phyloP scores from a whole-genome alignment of 1,140 invertebrate genomes.

The Pseudachorutes palmiensis region DNA sequence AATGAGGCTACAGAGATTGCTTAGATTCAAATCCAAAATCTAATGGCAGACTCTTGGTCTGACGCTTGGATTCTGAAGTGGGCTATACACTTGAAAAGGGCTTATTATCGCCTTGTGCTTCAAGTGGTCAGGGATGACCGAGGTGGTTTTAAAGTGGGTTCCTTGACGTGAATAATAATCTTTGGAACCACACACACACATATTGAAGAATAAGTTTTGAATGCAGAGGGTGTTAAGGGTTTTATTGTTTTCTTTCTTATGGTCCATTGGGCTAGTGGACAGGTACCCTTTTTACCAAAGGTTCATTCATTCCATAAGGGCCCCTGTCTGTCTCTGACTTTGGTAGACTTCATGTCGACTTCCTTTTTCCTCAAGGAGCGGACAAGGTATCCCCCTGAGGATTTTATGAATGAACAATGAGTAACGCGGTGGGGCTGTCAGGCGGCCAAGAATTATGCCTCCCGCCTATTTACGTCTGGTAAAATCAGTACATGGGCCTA shows the following conservation, averaged over 20 bases:
- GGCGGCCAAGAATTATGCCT: background rate
- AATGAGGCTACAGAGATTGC: background rate
- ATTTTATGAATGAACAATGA: background rate
- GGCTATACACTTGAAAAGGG: background rate
- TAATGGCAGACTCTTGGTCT: background rate
- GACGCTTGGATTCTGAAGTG: background rate
- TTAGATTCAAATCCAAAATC: background rate
- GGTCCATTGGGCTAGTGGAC: background rate
- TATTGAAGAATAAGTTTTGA: background rate
- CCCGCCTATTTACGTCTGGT: background rate
- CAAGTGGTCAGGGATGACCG: too few species aligned
- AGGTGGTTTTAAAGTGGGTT: too few species aligned
- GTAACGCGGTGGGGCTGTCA: background rate
- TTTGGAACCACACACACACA: background rate
- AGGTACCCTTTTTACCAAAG: constrained; percentile 1
- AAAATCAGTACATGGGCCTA: background rate
- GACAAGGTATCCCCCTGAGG: constrained; percentile 1
- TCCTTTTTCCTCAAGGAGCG: background rate
- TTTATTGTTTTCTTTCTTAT: constrained; percentile 4
- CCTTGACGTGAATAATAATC: background rate
- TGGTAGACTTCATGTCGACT: constrained; percentile 3
- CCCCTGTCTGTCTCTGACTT: background rate
- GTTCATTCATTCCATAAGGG: background rate
- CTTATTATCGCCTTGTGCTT: too few species aligned
- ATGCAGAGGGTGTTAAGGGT: constrained; percentile 1